These are phyloP conservation scores for Ctenopoma multispine DNA, from an alignment of 2,797 vertebrate genomes.

Conservation along the genomic window DNA sequence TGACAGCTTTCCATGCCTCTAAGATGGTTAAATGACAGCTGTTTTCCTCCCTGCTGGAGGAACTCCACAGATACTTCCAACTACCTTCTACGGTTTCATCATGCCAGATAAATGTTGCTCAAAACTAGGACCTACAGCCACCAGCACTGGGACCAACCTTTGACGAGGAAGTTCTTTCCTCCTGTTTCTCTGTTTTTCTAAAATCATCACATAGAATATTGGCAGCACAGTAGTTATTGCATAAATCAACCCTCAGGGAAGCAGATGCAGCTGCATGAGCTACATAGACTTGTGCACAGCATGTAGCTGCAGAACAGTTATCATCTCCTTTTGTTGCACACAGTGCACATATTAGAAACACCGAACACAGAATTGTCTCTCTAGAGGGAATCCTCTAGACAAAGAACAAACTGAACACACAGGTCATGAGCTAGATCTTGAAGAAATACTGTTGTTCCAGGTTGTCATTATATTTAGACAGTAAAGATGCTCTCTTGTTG, in stretches of 20 bases:
- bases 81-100: conserved; percentile 4
- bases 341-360: conserved; percentile 14
- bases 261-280: background rate
- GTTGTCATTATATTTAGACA: background rate
- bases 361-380: conserved; percentile 4
- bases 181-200: conserved; percentile 1
- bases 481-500: background rate
- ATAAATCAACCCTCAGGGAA: conserved; percentile 30
- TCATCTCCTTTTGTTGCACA: conserved; percentile 15
- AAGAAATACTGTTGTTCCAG: background rate
- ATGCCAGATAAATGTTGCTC: background rate
- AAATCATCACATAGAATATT: conserved; percentile 20
- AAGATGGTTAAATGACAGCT: conserved; percentile 8
- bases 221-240: conserved; percentile 14
- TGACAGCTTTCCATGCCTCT: conserved; percentile 25
- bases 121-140: background rate
- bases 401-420: conserved; percentile 6
- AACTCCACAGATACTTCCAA: conserved; percentile 14
- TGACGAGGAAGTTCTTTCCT: background rate
- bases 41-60: conserved; percentile 6
- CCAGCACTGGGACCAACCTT: background rate
- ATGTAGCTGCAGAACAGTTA: conserved; percentile 23
- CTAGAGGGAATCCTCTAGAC: conserved; percentile 4
- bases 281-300: conserved; percentile 25
- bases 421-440: conserved; percentile 9